Percentiles rank a stretch among this genome's conserved stretches.
Conservation (phyloP, 2,113 vertebrate species). For the Dipodomys merriami region DNA sequence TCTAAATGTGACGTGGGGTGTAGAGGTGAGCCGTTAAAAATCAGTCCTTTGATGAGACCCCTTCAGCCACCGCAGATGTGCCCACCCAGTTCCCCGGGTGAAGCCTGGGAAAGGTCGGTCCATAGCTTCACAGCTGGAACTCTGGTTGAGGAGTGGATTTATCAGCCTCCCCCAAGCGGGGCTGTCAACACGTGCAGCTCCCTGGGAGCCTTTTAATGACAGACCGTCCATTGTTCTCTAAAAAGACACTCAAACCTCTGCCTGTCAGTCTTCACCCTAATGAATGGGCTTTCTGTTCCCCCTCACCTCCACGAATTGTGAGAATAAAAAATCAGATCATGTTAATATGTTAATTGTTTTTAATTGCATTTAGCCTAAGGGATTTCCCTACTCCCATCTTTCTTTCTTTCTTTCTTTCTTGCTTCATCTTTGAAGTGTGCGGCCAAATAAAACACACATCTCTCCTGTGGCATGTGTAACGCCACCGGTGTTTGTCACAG, state of each 20-base stretch:
- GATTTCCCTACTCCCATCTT: constrained; percentile 19
- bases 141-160: background rate
- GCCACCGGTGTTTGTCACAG: background rate
- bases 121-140: background rate
- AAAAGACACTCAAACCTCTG: background rate
- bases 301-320: background rate
- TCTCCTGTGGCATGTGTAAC: background rate
- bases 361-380: constrained; percentile 61
- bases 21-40: no score
- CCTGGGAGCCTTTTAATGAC: background rate
- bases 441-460: constrained; percentile 61
- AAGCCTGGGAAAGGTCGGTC: background rate
- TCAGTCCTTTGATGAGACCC: no score
- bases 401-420: background rate
- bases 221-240: constrained; percentile 36
- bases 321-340: constrained; percentile 55
- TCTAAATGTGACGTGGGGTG: background rate
- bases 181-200: background rate
- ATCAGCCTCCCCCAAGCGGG: background rate
- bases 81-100: background rate
- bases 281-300: constrained; percentile 70
- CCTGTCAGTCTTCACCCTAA: constrained; percentile 19
- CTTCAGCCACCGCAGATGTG: background rate
- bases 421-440: constrained; percentile 19
- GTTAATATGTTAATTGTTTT: constrained; percentile 57